A percentile compares a stretch with the other conserved stretches of the same genome.
Evolutionary conservation across 1,140 invertebrate genomes (phyloP).

Genomic region (Berghia stephanieae): DNA sequence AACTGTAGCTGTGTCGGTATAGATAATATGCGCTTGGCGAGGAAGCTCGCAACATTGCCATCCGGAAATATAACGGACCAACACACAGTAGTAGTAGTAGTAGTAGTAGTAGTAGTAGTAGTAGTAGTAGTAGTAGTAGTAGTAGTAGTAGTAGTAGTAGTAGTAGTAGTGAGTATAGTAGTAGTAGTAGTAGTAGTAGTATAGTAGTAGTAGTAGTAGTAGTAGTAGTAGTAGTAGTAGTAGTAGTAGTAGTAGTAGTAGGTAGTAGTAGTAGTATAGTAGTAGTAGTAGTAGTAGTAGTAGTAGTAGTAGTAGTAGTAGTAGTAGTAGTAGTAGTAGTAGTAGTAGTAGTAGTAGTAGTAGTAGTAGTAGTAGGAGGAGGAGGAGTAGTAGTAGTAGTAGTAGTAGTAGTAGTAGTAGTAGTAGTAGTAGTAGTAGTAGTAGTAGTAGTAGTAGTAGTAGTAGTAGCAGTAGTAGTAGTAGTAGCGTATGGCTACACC

Average conservation of each 20-base stretch:
- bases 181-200: too few species aligned
- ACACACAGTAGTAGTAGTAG: conserved; percentile 7
- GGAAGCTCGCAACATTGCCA: too few species aligned
- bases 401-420: conserved; percentile 7
- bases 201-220: too few species aligned
- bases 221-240: not conserved
- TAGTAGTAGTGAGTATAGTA: too few species aligned
- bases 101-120: conserved; percentile 8
- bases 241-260: too few species aligned
- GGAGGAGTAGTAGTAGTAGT: too few species aligned
- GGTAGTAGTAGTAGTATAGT: too few species aligned
- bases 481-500: too few species aligned
- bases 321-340: conserved; percentile 7
- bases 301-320: conserved; percentile 8
- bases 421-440: conserved; percentile 8
- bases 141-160: conserved; percentile 7
- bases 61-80: too few species aligned
- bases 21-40: too few species aligned
- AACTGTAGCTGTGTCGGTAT: too few species aligned
- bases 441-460: conserved; percentile 7
- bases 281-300: conserved; percentile 3
- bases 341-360: conserved; percentile 7
- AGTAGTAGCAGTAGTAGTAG: not conserved
- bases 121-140: conserved; percentile 7
- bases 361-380: too few species aligned